Base-by-base conservation (phyloP, 1,140 invertebrate genomes). In the Triops longicaudatus region DNA sequence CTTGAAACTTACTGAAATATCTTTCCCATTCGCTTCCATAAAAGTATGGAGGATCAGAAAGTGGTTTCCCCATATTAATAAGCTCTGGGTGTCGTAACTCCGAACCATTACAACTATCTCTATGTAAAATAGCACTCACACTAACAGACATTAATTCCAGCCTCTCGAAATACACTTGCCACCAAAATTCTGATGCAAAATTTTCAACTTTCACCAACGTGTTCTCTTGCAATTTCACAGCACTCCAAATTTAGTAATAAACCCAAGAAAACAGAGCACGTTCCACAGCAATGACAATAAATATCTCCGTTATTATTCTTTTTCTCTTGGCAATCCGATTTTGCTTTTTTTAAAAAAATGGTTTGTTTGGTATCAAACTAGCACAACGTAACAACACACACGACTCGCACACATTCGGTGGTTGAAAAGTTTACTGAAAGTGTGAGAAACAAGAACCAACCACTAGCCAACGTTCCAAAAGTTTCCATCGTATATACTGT, bases 11-110 rank as follows among this genome's bases (percentile, higher is more conserved):
- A 75, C 74, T 27, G 37, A 75, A 26, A 28, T 41, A 75, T 42
- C 26, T 75, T 17, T 75, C 74, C 74, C 74, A 75, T 41, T 75
- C 74, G 12, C 37, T 43, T 17, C 74, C 37, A 43, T 75, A 75
- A 41, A 75, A 26, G 44, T 43, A 75, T 0, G 74, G 74, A 73
- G 37, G 28, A n/a, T 75, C 74, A 5, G 74, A 7, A 11, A 43
- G 37, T n/a, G 74, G 26, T 31, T 42, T 43, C 12, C 27, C 27
- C 26, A 43, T 75, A 73, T 41, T n/a, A 73, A 28, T 27, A 31
- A 42, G 50, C 6, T 63, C 14, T 22, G 50, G 50, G 50, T 0
- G 50, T 63, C 50, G 50, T 22, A 63, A 17, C 50, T 17, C 14
- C 6, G 50, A 14, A n/a, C 22, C 50, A 63, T 14, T 63, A 63